A percentile compares a stretch with the other conserved stretches of the same genome.
Evolutionary conservation across 2,888 invertebrate genomes (phyloP).

Genomic region (Oligia strigilis): DNA sequence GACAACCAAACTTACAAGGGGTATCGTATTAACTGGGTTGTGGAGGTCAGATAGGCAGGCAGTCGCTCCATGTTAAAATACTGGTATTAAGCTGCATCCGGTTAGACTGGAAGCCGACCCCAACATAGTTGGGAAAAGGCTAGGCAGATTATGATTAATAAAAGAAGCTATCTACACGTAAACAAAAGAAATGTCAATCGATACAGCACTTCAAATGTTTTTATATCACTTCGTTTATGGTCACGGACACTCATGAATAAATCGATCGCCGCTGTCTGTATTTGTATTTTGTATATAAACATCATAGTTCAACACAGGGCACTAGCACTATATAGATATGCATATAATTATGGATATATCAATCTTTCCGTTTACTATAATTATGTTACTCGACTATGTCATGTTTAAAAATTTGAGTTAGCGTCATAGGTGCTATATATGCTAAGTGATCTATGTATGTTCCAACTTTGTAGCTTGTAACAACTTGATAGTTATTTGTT

Average conservation of each 20-base stretch:
- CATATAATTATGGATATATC: constrained; percentile 1
- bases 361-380: not conserved
- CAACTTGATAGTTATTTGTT: constrained; percentile 5
- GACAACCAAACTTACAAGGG: no score
- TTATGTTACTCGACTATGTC: not conserved
- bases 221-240: constrained; percentile 1
- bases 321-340: not conserved
- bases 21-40: no score
- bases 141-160: not conserved
- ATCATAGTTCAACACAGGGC: constrained; percentile 9
- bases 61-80: no score
- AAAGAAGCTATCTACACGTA: constrained; percentile 10
- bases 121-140: no score
- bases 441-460: not conserved
- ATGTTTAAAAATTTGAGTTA: not conserved
- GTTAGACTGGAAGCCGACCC: no score
- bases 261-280: constrained; percentile 2
- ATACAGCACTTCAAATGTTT: constrained; percentile 13
- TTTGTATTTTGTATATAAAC: constrained; percentile 20
- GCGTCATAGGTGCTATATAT: not conserved
- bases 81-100: no score
- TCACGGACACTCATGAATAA: not conserved
- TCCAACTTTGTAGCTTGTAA: not conserved
- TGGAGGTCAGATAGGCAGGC: no score
- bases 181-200: constrained; percentile 34